Conservation (phyloP, 2,888 invertebrate genomes). For the Oegoconia quadripuncta region DNA sequence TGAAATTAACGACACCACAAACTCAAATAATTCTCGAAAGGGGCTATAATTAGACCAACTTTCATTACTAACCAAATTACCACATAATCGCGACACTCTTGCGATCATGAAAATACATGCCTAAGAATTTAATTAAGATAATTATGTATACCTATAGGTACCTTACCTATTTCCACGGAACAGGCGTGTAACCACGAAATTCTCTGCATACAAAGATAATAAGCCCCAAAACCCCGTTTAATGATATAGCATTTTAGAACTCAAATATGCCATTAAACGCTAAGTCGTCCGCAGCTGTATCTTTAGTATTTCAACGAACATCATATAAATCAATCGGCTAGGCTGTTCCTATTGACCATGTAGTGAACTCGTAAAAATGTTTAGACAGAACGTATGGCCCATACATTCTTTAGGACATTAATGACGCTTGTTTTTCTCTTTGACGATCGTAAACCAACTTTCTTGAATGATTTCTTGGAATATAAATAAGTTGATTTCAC, state of each 20-base stretch:
- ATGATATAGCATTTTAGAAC: conserved; percentile 2
- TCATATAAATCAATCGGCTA: conserved; percentile 59
- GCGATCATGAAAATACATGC: too few relatives aligned
- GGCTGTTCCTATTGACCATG: conserved; percentile 56
- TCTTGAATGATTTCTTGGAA: conserved; percentile 65
- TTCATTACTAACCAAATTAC: too few relatives aligned
- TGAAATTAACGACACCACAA: too few relatives aligned
- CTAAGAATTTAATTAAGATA: too few relatives aligned
- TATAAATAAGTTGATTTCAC: conserved; percentile 49
- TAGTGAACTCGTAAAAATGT: conserved; percentile 55
- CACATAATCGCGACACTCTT: too few relatives aligned
- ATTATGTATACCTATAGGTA: too few relatives aligned
- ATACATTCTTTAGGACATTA: conserved; percentile 55
- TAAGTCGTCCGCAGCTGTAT: conserved; percentile 66
- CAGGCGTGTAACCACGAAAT: neutral
- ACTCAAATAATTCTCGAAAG: too few relatives aligned
- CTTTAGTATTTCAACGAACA: conserved; percentile 58
- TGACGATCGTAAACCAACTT: conserved; percentile 50
- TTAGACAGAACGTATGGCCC: conserved; percentile 55
- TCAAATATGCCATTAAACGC: conserved; percentile 18
- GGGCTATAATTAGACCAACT: too few relatives aligned
- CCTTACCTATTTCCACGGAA: too few relatives aligned
- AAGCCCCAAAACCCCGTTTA: neutral
- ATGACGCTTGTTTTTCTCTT: conserved; percentile 46
- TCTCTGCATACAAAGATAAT: neutral